phyloP scores from a whole-genome alignment of 2,113 vertebrate genomes.

The Dicerorhinus sumatrensis region DNA sequence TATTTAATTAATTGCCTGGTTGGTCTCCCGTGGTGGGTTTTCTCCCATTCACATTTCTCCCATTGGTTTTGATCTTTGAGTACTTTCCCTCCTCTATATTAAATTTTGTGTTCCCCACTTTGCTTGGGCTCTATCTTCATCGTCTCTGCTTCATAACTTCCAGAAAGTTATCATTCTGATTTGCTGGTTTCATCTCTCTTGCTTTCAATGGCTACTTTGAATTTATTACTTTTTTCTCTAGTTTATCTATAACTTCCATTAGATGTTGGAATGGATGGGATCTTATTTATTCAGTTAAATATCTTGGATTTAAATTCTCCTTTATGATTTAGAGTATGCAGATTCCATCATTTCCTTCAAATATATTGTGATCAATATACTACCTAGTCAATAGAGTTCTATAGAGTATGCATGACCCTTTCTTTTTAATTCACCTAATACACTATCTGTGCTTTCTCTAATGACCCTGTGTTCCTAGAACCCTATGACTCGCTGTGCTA shows the following conservation, averaged over 20 bases:
- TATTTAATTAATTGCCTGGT: not conserved
- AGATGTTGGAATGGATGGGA: not conserved
- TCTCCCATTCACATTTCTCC: not conserved
- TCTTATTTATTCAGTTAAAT: not conserved
- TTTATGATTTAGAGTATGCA: not conserved
- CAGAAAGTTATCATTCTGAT: not conserved
- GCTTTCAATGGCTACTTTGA: not conserved
- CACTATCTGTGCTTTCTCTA: not conserved
- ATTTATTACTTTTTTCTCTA: not conserved
- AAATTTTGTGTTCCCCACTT: not conserved
- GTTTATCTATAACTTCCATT: not conserved
- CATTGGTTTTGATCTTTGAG: not conserved
- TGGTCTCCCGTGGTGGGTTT: not conserved
- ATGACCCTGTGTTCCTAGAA: not conserved
- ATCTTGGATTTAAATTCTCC: not conserved
- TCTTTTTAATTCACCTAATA: not conserved
- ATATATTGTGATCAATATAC: not conserved
- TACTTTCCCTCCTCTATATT: not conserved
- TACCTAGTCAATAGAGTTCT: not conserved
- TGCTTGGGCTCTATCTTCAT: not conserved
- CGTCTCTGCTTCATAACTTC: not conserved
- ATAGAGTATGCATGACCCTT: not conserved
- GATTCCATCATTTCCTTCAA: not conserved
- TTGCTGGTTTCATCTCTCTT: not conserved
- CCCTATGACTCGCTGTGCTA: rapidly evolving